Evolutionary conservation across 2,888 invertebrate species (phyloP), one percentile per base, ranked within the genome.

Genomic region (Drosophila prolongata): DNA sequence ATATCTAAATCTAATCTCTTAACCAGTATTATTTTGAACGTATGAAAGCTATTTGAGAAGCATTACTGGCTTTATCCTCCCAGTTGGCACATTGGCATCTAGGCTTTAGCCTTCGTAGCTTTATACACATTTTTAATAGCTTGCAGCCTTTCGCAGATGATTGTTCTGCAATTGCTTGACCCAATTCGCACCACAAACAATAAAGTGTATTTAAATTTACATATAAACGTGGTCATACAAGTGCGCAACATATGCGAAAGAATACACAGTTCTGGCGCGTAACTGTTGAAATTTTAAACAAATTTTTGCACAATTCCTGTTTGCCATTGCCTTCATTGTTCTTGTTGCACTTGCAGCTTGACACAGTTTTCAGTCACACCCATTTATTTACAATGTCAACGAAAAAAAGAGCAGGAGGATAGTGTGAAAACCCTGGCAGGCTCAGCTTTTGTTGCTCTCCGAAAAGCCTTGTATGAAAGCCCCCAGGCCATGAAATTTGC

Each of bases 311-410:
- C 81, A 80, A 78, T 89, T 87, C 71, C 77, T 67, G 74, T 65
- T 74, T 42, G 57, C 34, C 61, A 67, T 64, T 76, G 58, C 73
- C 64, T 65, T 35, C 52, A 61, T 44, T 62, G 37, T 35, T 47
- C 37, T 42, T 58, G 68, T 57, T 65, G 85, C 77, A 76, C 76
- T 75, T 80, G 89, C 85, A 70, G 82, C 86, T 78, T 89, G 89
- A 87, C 89, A 85, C 86, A 87, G 77, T 87, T 85, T 79, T 71
- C 62, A 55, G 60, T 87, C 89, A 83, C 87, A 70, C 83, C 83
- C 83, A 88, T 83, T 83, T 86, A 80, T 87, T 83, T 87, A 79
- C 87, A 83, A 76, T 87, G 83, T 86, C 87, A 83, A 80, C 87
- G 73, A 40, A 14, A 6, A n/a, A 24, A 0, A 44, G 14, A 44